Conservation (phyloP, 2,888 invertebrate species). For the Melanophora roralis region DNA sequence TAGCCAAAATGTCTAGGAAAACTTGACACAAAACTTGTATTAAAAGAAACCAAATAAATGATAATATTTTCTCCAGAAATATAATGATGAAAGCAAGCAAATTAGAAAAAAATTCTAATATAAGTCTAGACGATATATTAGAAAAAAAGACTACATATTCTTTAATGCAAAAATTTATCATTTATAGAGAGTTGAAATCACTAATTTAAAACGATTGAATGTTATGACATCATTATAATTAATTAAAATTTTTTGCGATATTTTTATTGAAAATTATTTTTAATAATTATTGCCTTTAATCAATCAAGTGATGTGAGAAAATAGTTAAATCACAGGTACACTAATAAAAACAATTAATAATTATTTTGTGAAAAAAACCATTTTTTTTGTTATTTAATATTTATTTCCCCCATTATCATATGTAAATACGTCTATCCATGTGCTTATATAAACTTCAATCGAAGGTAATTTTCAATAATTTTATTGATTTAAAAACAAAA, state of each 20-base stretch:
- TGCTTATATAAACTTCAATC: constrained; percentile 38
- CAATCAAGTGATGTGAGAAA: constrained; percentile 40
- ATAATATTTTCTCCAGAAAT: constrained; percentile 35
- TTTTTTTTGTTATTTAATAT: constrained; percentile 31
- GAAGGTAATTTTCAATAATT: constrained; percentile 58
- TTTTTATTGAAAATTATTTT: background rate
- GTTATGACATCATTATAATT: constrained; percentile 50
- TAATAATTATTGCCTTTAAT: constrained; percentile 47
- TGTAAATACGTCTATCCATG: too few relatives aligned
- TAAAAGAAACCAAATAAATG: background rate
- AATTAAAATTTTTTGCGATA: background rate
- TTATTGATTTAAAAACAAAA: constrained; percentile 48
- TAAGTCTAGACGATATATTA: constrained; percentile 46
- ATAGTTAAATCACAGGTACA: constrained; percentile 39
- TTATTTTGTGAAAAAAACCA: constrained; percentile 7
- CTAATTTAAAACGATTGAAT: constrained; percentile 26
- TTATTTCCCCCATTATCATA: constrained; percentile 38
- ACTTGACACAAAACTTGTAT: background rate
- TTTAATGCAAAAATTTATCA: background rate
- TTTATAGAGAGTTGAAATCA: constrained; percentile 23
- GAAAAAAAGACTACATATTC: background rate
- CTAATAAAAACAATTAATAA: background rate
- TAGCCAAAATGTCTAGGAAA: constrained; percentile 59
- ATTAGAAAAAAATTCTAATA: constrained; percentile 27
- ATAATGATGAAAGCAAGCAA: constrained; percentile 22